Base-by-base conservation (phyloP, 2,797 vertebrate species). In the Poeciliopsis paucimaculata region DNA sequence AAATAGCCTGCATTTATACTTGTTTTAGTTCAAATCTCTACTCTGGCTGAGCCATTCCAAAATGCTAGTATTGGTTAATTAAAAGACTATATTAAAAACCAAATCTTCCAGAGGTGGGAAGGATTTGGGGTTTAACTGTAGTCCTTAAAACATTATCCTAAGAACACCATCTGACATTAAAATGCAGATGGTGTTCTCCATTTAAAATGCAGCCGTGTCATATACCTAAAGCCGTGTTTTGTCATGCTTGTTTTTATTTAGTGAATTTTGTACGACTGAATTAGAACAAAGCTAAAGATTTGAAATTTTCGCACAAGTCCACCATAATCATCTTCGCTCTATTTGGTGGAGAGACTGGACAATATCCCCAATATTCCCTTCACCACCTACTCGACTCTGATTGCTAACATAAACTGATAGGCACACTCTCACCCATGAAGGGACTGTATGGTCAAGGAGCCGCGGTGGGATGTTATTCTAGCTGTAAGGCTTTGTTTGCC, bases 401-500 rank as follows among this genome's bases (percentile, higher is more conserved):
- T 93, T 91, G 91, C 86, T 85, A 91, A 94, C 84, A 91, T 92
- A 94, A 95, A 95, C 89, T 89, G 86, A 91, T 90, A 88, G 83
- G 87, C 89, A 89, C 91, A 82, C 91, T 84, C 75, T 91, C 83
- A 87, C 88, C 76, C 66, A 72, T 84, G 78, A 79, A 89, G 85
- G 55, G 36, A 60, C 85, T 13, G 62, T 43, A 81, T 51, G 85
- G 91, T 93, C 89, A 89, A 87, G 84, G 83, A 91, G 87, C 86
- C 15, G 88, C 86, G 77, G 89, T 93, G 94, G 68, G 94, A 94
- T 95, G 92, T 96, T 95, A 93, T 95, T 93, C 81, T 94, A 93
- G 92, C 93, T 92, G 94, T 91, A 90, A 87, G 89, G 72, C 85
- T 89, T 93, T 96, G 94, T 96, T 96, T 96, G 88, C 89, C 84